Evolutionary conservation across 2,888 invertebrate genomes (phyloP).

Genomic region (Criorhina ranunculi): DNA sequence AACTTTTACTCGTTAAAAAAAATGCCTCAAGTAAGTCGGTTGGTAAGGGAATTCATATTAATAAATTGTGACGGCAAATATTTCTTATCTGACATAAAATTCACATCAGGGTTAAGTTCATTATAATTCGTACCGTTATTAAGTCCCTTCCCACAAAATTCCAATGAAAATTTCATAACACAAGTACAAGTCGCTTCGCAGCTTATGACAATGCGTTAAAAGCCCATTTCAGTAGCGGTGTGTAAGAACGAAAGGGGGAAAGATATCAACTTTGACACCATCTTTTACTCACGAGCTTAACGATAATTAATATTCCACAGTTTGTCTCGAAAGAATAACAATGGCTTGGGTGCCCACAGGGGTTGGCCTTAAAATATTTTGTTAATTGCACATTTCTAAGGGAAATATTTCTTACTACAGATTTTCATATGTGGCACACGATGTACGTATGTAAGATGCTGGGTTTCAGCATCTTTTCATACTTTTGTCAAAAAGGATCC

Average conservation of each 20-base stretch:
- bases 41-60: constrained; percentile 45
- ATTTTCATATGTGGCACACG: constrained; percentile 37
- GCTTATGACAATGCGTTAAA: constrained; percentile 20
- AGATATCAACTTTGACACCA: constrained; percentile 67
- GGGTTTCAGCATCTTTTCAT: not conserved
- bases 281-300: constrained; percentile 39
- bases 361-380: constrained; percentile 67
- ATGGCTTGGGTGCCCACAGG: constrained; percentile 57
- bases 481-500: constrained; percentile 17
- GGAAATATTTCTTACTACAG: constrained; percentile 28
- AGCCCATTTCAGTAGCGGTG: constrained; percentile 25
- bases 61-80: constrained; percentile 67
- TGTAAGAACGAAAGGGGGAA: not conserved
- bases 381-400: constrained; percentile 69
- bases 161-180: constrained; percentile 66
- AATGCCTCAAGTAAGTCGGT: constrained; percentile 28
- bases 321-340: constrained; percentile 66
- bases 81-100: constrained; percentile 68
- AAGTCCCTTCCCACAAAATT: constrained; percentile 49
- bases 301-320: constrained; percentile 66
- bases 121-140: constrained; percentile 65
- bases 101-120: constrained; percentile 59
- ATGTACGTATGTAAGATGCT: constrained; percentile 15
- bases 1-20: not conserved
- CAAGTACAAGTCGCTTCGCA: constrained; percentile 46